A percentile compares a stretch with the other conserved stretches of the same genome.
phyloP scores from a whole-genome alignment of 2,888 invertebrate genomes.

The Ornithoptera priamus region DNA sequence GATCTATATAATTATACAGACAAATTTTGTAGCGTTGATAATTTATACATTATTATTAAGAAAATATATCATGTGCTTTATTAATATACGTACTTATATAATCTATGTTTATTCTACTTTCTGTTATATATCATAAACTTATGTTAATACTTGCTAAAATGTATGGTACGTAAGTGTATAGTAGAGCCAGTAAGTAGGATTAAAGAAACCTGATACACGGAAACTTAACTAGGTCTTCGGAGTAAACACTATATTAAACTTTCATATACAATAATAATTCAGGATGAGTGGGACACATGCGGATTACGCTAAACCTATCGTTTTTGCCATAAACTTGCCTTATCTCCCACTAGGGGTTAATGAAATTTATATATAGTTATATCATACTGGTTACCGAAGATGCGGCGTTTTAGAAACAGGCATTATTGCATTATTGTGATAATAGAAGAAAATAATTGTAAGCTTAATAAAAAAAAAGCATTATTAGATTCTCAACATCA shows the following conservation, averaged over 20 bases:
- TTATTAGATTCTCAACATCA: no score
- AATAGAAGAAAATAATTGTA: background rate
- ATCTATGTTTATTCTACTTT: background rate
- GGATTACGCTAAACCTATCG: conserved; percentile 31
- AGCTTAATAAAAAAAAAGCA: no score
- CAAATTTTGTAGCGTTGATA: no score
- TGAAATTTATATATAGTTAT: conserved; percentile 29
- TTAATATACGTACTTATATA: no score
- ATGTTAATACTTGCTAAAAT: conserved; percentile 11
- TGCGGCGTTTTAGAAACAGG: conserved; percentile 5
- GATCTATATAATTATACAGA: no score
- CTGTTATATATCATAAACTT: conserved; percentile 1
- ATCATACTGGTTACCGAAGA: conserved; percentile 17
- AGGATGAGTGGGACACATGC: conserved; percentile 26
- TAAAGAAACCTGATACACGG: conserved; percentile 20
- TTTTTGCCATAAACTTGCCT: conserved; percentile 31
- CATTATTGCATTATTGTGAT: background rate
- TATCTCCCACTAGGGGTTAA: conserved; percentile 30
- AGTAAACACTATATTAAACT: conserved; percentile 26
- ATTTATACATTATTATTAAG: no score
- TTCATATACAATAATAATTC: conserved; percentile 31
- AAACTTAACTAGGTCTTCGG: conserved; percentile 6
- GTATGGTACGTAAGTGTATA: conserved; percentile 14
- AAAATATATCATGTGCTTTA: no score
- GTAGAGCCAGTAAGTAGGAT: conserved; percentile 17